These are phyloP conservation scores for Chaetodon trifascialis DNA, from an alignment of 2,113 vertebrate species.

Conservation along the genomic window DNA sequence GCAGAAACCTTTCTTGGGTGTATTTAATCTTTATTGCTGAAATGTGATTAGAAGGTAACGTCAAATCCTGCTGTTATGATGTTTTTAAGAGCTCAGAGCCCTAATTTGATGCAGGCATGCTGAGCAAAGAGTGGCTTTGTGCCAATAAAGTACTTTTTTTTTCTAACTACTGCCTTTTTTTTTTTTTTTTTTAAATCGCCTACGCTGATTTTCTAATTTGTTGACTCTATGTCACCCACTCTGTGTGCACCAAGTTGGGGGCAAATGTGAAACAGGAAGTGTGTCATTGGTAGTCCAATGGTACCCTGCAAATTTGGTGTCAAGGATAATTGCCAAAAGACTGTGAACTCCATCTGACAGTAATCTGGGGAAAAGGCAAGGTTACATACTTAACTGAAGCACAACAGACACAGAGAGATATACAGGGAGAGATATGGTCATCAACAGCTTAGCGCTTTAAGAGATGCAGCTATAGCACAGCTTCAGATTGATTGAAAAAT, in stretches of 20 bases:
- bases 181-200: no score
- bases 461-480: not conserved
- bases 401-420: constrained; percentile 1
- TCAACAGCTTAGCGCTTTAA: not conserved
- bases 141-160: constrained; percentile 1
- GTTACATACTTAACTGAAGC: constrained; percentile 23
- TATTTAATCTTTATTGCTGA: constrained; percentile 24
- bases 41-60: constrained; percentile 14
- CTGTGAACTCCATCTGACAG: constrained; percentile 39
- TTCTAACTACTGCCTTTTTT: no score
- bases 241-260: not conserved
- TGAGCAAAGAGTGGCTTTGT: not conserved
- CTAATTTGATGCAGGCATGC: constrained; percentile 21
- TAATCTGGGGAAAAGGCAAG: constrained; percentile 23
- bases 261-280: constrained; percentile 24
- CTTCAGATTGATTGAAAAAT: no score
- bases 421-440: not conserved
- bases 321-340: constrained; percentile 43
- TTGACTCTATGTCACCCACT: constrained; percentile 28
- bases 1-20: not conserved
- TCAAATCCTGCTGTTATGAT: constrained; percentile 14
- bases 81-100: constrained; percentile 24
- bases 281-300: constrained; percentile 26
- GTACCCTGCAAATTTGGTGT: constrained; percentile 33
- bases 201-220: constrained; percentile 22